These are phyloP conservation scores for Cheiracanthium punctorium DNA, from an alignment of 2,888 invertebrate genomes.

Conservation along the genomic window DNA sequence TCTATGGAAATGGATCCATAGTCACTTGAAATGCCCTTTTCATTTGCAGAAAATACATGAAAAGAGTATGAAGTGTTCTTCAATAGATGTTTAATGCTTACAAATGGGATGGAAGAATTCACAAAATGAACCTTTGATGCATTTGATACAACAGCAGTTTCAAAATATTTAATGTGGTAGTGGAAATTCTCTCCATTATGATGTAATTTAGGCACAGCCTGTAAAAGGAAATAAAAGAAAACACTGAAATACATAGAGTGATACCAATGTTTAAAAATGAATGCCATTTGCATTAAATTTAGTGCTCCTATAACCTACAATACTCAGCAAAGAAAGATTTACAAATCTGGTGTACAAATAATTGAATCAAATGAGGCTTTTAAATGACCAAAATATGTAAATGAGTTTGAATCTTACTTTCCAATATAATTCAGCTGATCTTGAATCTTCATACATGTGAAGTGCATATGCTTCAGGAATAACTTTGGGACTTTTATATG, in stretches of 20 bases:
- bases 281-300: no score
- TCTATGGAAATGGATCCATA: constrained; percentile 35
- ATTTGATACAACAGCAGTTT: not conserved
- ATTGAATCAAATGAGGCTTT: no score
- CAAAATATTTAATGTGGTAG: constrained; percentile 31
- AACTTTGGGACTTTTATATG: constrained; percentile 56
- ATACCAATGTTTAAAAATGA: no score
- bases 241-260: not conserved
- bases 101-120: constrained; percentile 1
- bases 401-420: constrained; percentile 39
- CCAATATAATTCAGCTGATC: constrained; percentile 63
- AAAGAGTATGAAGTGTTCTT: constrained; percentile 47
- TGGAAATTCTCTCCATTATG: constrained; percentile 48
- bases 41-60: constrained; percentile 58
- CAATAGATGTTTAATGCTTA: constrained; percentile 38
- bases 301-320: no score
- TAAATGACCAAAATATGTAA: no score
- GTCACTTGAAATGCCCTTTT: constrained; percentile 48
- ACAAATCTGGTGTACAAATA: no score
- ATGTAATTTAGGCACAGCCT: not conserved
- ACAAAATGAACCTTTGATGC: not conserved
- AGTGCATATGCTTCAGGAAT: constrained; percentile 59
- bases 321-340: no score
- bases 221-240: not conserved
- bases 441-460: constrained; percentile 49